Evolutionary conservation across 2,797 vertebrate genomes (phyloP).

Genomic region (Parauchenoglanis punctatus): DNA sequence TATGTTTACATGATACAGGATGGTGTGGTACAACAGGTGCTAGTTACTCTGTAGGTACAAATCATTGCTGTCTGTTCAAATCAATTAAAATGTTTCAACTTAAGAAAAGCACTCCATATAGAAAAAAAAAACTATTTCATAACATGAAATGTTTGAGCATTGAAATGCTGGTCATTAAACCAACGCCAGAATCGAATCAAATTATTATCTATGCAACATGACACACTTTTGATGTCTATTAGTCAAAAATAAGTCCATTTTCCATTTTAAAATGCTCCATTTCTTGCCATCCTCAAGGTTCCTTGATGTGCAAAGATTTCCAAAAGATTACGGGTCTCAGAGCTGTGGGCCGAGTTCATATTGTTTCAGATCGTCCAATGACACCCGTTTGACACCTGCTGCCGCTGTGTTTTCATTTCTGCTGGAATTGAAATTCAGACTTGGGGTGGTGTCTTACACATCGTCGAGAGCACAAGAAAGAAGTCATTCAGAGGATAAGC

Average conservation of each 20-base stretch:
- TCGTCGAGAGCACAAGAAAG: constrained; percentile 19
- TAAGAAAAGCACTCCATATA: not conserved
- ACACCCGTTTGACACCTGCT: not conserved
- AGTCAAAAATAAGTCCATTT: not conserved
- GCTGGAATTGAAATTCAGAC: constrained; percentile 24
- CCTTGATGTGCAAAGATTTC: not conserved
- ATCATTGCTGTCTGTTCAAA: not conserved
- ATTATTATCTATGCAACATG: not conserved
- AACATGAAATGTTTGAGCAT: not conserved
- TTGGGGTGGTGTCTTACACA: constrained; percentile 9
- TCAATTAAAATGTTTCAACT: not conserved
- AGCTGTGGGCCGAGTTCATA: constrained; percentile 15
- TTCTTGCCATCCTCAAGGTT: not conserved
- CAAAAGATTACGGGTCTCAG: not conserved
- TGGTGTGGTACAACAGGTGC: not conserved
- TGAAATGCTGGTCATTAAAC: constrained; percentile 1
- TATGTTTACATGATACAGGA: not conserved
- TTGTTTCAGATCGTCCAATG: constrained; percentile 16
- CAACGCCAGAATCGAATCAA: not conserved
- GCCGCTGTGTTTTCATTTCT: constrained; percentile 12
- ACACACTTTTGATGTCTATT: not conserved
- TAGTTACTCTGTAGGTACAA: not conserved
- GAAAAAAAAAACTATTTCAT: not conserved
- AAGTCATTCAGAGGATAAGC: constrained; percentile 41
- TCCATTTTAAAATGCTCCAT: not conserved